Evolutionary conservation across 2,113 vertebrate species (phyloP).

Genomic region (Istiophorus platypterus): DNA sequence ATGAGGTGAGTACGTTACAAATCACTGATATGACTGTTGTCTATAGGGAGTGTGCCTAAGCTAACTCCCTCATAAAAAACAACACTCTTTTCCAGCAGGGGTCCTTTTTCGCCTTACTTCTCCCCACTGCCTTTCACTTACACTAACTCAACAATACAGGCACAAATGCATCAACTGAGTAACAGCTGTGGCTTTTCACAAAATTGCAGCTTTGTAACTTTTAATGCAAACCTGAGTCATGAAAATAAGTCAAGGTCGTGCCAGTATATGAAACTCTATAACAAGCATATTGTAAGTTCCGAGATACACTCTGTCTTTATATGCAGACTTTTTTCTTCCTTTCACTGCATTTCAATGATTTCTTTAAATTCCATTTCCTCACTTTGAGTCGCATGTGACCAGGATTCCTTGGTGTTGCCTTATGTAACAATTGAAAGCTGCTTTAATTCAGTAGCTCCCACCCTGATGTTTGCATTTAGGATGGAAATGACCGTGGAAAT

Average conservation of each 20-base stretch:
- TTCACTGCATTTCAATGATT: neutral
- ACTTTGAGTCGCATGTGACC: neutral
- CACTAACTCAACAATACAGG: slow-evolving; percentile 42
- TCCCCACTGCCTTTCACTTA: slow-evolving; percentile 9
- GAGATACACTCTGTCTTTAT: neutral
- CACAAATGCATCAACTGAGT: slow-evolving; percentile 54
- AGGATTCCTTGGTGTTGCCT: neutral
- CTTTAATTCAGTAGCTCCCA: slow-evolving; percentile 21
- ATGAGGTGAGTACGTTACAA: neutral
- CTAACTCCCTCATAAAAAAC: slow-evolving; percentile 12
- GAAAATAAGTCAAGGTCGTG: slow-evolving; percentile 30
- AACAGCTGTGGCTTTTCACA: slow-evolving; percentile 44
- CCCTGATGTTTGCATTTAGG: slow-evolving; percentile 38
- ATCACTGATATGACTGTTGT: neutral
- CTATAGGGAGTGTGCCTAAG: neutral
- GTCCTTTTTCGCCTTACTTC: neutral
- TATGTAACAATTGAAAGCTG: slow-evolving; percentile 1
- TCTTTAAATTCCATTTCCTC: neutral
- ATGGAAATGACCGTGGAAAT: slow-evolving; percentile 35
- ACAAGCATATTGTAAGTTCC: neutral
- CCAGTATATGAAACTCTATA: slow-evolving; percentile 1
- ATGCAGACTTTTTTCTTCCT: neutral
- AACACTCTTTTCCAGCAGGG: neutral
- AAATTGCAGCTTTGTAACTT: slow-evolving; percentile 31
- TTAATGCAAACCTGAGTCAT: slow-evolving; percentile 18